These are phyloP conservation scores for Willisornis vidua DNA, from an alignment of 2,113 vertebrate genomes.

Conservation along the genomic window DNA sequence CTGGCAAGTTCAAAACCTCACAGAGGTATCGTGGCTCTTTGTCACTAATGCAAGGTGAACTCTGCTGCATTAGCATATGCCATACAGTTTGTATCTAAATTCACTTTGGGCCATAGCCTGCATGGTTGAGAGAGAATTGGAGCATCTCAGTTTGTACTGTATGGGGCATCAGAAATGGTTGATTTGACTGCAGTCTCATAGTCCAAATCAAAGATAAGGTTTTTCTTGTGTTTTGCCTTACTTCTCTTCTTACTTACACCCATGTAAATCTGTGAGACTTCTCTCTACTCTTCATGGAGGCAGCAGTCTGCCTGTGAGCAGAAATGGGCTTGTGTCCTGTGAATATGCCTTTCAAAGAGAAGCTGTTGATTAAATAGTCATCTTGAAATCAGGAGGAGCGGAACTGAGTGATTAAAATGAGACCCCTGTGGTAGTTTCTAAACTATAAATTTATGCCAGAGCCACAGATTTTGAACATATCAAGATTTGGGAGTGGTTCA, in stretches of 20 bases:
- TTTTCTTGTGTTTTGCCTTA: not conserved
- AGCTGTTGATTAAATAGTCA: not conserved
- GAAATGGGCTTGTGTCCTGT: not conserved
- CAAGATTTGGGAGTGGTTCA: not conserved
- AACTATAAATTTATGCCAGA: not conserved
- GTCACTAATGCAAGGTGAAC: not conserved
- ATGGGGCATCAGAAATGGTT: not conserved
- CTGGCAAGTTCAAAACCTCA: not conserved
- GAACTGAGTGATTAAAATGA: not conserved
- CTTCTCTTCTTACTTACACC: not conserved
- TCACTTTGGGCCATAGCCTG: not conserved
- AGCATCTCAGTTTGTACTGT: not conserved
- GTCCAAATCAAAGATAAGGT: not conserved
- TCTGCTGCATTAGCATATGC: not conserved
- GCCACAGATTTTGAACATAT: not conserved
- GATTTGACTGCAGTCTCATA: not conserved
- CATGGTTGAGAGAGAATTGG: not conserved
- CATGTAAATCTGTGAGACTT: not conserved
- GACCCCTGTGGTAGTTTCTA: rapidly evolving
- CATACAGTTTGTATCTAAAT: not conserved
- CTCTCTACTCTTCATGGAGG: not conserved
- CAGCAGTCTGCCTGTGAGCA: not conserved
- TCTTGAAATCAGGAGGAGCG: not conserved
- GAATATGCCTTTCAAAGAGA: not conserved
- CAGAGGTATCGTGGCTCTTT: not conserved